Evolutionary conservation across 1,140 invertebrate genomes (phyloP).

Genomic region (Euura lappo): DNA sequence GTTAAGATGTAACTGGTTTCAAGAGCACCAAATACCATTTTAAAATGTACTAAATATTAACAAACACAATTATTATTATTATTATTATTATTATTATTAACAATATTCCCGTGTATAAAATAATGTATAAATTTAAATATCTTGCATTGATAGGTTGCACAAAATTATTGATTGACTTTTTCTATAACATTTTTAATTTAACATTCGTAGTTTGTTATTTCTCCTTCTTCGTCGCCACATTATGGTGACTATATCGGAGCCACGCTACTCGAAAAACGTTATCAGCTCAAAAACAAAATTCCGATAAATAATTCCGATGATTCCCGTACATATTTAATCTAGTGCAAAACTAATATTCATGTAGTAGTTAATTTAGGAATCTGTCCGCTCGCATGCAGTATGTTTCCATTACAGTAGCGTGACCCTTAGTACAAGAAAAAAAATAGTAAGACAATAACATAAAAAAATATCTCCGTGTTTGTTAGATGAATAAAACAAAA

Average conservation of each 20-base stretch:
- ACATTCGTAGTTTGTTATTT: background rate
- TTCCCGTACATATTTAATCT: background rate
- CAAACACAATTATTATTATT: constrained; percentile 38
- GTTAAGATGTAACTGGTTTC: constrained; percentile 19
- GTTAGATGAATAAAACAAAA: too few relatives aligned
- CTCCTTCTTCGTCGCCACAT: background rate
- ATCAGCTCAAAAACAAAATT: background rate
- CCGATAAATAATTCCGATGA: background rate
- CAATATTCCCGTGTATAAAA: constrained; percentile 41
- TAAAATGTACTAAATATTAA: constrained; percentile 19
- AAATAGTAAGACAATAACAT: too few relatives aligned
- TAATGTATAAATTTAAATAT: constrained; percentile 39
- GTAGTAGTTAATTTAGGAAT: too few relatives aligned
- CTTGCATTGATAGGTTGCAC: constrained; percentile 51
- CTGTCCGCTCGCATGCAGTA: too few relatives aligned
- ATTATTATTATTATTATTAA: too few relatives aligned
- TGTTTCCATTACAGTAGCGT: too few relatives aligned
- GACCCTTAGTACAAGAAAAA: too few relatives aligned
- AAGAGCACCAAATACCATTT: constrained; percentile 29
- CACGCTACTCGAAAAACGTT: background rate
- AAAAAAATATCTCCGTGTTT: too few relatives aligned
- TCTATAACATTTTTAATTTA: background rate
- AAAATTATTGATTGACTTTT: constrained; percentile 30
- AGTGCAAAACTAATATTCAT: background rate
- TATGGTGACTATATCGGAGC: background rate